Evolutionary conservation across 1,140 invertebrate genomes (phyloP).

Genomic region (Teleopsis dalmanni): DNA sequence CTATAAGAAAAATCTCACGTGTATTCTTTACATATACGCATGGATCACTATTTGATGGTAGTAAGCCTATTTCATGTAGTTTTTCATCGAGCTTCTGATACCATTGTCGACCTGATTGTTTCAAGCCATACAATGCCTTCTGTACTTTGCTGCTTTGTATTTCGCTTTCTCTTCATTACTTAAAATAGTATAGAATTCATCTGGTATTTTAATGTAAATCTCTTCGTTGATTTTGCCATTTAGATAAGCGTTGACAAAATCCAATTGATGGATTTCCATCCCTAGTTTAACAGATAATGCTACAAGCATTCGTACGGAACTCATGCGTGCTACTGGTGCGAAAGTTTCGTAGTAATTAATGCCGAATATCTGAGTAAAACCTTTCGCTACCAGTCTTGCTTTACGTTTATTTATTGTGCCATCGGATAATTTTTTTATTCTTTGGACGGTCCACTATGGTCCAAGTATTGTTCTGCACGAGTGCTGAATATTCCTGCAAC

Average conservation of each 20-base stretch:
- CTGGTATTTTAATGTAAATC: constrained; percentile 32
- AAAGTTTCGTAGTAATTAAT: constrained; percentile 43
- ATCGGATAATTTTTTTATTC: neutral
- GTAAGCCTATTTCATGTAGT: neutral
- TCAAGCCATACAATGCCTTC: constrained; percentile 2
- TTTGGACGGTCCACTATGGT: neutral
- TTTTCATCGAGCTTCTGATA: neutral
- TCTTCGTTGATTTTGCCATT: constrained; percentile 32
- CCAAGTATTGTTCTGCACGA: too few species aligned
- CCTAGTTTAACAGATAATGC: constrained; percentile 20
- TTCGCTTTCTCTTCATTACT: neutral
- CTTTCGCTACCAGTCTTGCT: constrained; percentile 37
- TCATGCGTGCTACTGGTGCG: constrained; percentile 33
- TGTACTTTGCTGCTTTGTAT: constrained; percentile 2
- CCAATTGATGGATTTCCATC: constrained; percentile 22
- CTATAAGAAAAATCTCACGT: neutral
- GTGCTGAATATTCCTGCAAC: too few species aligned
- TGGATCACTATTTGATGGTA: neutral
- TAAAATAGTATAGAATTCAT: neutral
- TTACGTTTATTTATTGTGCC: constrained; percentile 11
- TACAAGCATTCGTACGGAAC: constrained; percentile 30
- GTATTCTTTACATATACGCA: neutral
- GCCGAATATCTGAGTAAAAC: constrained; percentile 36
- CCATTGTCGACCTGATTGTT: neutral
- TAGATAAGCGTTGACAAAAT: constrained; percentile 42